Base-by-base conservation (phyloP, 2,113 vertebrate genomes). In the Gasterosteus aculeatus region DNA sequence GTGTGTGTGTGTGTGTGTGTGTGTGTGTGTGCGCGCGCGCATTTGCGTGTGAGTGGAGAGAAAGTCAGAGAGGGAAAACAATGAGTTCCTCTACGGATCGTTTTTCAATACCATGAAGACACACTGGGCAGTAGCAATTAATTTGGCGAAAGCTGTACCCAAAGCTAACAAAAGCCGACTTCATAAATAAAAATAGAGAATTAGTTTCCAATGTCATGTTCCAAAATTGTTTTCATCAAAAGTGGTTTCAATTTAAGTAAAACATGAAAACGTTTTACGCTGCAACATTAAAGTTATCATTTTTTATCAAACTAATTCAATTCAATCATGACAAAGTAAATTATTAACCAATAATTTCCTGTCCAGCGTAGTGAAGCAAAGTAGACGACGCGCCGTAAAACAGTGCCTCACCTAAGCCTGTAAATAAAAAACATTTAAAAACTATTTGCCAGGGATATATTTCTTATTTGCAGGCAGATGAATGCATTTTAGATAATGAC, bases 31-130 rank as follows among this genome's bases (percentile, higher is more conserved):
- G 41, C 11, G 61, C 44, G 69, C 15, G 56, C 51, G 16, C 35
- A 39, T n/a, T 8, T 31, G 42, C 44, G 22, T 49, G 47, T 39
- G 70, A 69, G 29, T 44, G 15, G 54, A 10, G 44, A 56, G 54
- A 26, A 41, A 10, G 31, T 59, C 44, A 47, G 46, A 59, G 67
- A 58, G 33, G 49, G 16, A 74, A 41, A 64, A 75, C 56, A 53
- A 64, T 7, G 1, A 3, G 9, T 67, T 59, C 31, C 60, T 83
- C 61, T 56, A 64, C 67, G 73, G 78, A 87, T 60, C 38, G 10
- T 80, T 78, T 78, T 80, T 85, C 81, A 90, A 87, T 85, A 88
- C 74, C 68, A 68, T 33, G 35, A 80, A 70, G 75, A 80, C 53
- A 3, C 71, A 63, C 29, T 46, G 39, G 71, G 67, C 75, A 72